Evolutionary conservation across 1,140 invertebrate species (phyloP).

Genomic region (Euborellia annulipes): DNA sequence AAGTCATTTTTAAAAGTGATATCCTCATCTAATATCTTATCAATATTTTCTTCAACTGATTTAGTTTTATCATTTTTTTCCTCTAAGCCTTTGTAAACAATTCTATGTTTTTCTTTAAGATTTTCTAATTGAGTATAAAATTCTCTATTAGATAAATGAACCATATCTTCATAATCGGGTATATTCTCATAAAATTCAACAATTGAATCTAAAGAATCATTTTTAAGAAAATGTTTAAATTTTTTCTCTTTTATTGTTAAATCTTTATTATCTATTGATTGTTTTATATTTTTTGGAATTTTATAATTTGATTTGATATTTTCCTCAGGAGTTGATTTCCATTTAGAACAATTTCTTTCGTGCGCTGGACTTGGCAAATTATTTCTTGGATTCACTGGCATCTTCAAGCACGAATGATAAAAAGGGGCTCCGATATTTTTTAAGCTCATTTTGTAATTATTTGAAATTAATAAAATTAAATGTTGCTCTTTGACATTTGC

Average conservation of each 20-base stretch:
- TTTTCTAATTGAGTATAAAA: conserved; percentile 45
- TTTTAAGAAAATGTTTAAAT: conserved; percentile 19
- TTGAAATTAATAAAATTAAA: too few species aligned
- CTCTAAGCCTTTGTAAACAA: conserved; percentile 34
- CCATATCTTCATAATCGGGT: conserved; percentile 48
- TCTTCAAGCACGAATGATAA: conserved; percentile 41
- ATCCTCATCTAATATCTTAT: conserved; percentile 18
- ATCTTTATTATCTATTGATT: too few species aligned
- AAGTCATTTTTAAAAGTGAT: not conserved
- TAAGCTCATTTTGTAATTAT: too few species aligned
- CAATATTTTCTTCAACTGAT: too few species aligned
- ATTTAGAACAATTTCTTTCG: conserved; percentile 40
- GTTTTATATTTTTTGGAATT: conserved; percentile 17
- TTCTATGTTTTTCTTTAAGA: conserved; percentile 43
- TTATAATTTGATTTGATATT: conserved; percentile 9
- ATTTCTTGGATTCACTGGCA: conserved; percentile 43
- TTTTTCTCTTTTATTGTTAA: not conserved
- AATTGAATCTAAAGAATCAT: conserved; percentile 32
- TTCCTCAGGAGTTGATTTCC: too few species aligned
- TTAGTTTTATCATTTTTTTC: conserved; percentile 30
- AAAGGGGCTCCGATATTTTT: conserved; percentile 21
- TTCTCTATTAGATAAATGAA: conserved; percentile 47
- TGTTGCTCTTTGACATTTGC: too few species aligned
- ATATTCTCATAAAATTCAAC: conserved; percentile 49
- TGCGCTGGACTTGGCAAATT: conserved; percentile 43